A percentile compares a stretch with the other conserved stretches of the same genome.
phyloP scores from a whole-genome alignment of 2,797 vertebrate genomes.

The Rhabdomys pumilio region DNA sequence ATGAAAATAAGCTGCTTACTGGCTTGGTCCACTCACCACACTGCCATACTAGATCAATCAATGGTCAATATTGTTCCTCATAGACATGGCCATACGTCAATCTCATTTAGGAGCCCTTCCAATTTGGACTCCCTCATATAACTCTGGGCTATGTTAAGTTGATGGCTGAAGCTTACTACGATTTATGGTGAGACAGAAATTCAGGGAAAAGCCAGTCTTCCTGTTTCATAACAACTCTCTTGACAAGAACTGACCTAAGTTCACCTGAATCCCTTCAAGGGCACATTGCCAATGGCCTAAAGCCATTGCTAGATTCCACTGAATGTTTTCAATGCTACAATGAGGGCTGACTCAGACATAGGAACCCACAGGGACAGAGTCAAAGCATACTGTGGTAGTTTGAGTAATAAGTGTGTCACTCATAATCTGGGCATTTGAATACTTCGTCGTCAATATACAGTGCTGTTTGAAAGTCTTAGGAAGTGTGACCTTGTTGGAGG shows the following conservation, averaged over 20 bases:
- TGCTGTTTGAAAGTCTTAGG: background rate
- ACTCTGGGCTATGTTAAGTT: background rate
- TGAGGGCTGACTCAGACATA: background rate
- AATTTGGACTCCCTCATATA: background rate
- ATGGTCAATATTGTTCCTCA: background rate
- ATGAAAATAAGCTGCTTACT: background rate
- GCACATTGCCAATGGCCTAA: background rate
- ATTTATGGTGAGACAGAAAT: background rate
- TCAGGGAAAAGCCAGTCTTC: background rate
- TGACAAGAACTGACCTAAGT: background rate
- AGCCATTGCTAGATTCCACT: background rate
- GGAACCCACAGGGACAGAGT: background rate
- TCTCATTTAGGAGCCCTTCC: background rate
- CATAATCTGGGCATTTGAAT: background rate
- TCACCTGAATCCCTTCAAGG: background rate
- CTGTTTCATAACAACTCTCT: background rate
- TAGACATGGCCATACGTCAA: background rate
- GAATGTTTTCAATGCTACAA: too few relatives aligned
- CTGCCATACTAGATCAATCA: background rate
- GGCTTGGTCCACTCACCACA: background rate
- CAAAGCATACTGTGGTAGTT: background rate
- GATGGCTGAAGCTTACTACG: background rate
- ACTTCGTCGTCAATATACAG: background rate
- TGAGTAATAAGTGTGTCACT: background rate
- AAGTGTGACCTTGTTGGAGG: background rate